A percentile compares a stretch with the other conserved stretches of the same genome.
Conservation (phyloP, 2,797 vertebrate species). For the Pangasius mekongensis region DNA sequence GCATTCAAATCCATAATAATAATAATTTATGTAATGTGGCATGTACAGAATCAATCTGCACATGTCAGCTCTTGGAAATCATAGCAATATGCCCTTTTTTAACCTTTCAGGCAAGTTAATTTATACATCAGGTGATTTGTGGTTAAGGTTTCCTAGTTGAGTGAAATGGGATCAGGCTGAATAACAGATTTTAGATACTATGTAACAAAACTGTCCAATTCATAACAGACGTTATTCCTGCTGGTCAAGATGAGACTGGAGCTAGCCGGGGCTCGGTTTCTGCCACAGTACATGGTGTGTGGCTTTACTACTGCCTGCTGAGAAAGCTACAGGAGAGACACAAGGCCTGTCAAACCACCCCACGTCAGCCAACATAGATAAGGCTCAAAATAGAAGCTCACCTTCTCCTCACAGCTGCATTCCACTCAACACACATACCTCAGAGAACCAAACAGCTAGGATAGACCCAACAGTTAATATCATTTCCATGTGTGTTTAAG, state of each 20-base stretch:
- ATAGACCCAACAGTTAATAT: slow-evolving; percentile 2
- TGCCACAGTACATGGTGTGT: neutral
- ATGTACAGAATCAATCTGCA: neutral
- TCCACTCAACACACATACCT: slow-evolving; percentile 24
- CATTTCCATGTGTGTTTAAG: neutral
- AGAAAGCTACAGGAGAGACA: slow-evolving; percentile 22
- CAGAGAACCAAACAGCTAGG: neutral
- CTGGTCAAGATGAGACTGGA: neutral
- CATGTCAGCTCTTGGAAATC: neutral
- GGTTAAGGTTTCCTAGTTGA: neutral
- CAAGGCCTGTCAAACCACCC: slow-evolving; percentile 31
- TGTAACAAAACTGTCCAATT: neutral
- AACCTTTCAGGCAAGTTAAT: neutral
- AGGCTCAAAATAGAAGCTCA: slow-evolving; percentile 38
- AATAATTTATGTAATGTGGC: neutral
- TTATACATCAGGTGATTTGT: neutral
- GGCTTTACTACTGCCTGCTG: slow-evolving; percentile 31
- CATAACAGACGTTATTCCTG: neutral
- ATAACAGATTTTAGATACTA: neutral
- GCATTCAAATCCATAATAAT: neutral
- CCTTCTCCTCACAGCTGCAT: slow-evolving; percentile 40
- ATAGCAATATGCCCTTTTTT: neutral
- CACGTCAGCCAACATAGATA: slow-evolving; percentile 35
- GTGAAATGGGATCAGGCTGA: neutral
- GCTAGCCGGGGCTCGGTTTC: slow-evolving; percentile 14